A percentile compares a stretch with the other conserved stretches of the same genome.
Conservation (phyloP, 2,113 vertebrate species). For the Chlorodrepanis virens region DNA sequence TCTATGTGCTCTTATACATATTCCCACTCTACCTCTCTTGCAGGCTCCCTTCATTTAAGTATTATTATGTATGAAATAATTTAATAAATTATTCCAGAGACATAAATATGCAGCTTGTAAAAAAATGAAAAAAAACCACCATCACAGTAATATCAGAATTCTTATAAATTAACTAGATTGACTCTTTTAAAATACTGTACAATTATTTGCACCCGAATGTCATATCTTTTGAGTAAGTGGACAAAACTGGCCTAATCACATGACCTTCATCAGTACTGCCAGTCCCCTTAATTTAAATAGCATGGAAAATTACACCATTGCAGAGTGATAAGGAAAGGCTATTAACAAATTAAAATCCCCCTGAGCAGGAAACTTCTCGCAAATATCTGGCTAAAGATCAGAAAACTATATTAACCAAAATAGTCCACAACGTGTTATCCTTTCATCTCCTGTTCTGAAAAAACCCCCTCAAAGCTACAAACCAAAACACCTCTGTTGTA, state of each 20-base stretch:
- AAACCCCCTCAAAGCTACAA: background rate
- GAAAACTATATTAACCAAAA: background rate
- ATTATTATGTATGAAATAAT: background rate
- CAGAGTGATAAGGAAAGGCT: background rate
- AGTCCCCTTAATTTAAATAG: background rate
- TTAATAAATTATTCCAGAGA: background rate
- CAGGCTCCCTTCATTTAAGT: background rate
- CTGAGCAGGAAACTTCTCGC: background rate
- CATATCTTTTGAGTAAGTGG: background rate
- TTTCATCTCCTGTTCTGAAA: background rate
- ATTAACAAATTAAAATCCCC: background rate
- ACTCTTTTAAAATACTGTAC: background rate
- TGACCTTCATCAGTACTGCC: background rate
- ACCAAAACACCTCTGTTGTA: background rate
- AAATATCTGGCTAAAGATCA: background rate
- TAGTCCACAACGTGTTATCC: background rate
- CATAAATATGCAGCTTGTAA: background rate
- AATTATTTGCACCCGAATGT: background rate
- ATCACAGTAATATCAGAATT: background rate
- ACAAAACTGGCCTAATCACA: background rate
- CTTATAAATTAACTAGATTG: background rate
- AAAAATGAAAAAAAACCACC: background rate
- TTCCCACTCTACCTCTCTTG: background rate
- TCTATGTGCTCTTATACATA: background rate
- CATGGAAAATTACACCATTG: background rate